These are phyloP conservation scores for human DNA, from an alignment of 2,113 vertebrate species.

Conservation along the genomic window GRCh38 chr13:56434501-56435000, in stretches of 20 bases:
- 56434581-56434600: not conserved
- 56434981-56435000: too few species aligned
- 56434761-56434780: not conserved
- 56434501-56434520: not conserved
- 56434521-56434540: not conserved
- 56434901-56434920: not conserved
- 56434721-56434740: not conserved
- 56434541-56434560: not conserved
- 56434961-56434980: too few species aligned
- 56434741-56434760: not conserved
- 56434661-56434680: not conserved
- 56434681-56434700: not conserved
- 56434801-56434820: not conserved
- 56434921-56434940: not conserved
- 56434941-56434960: not conserved
- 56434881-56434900: not conserved
- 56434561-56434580: not conserved
- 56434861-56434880: not conserved
- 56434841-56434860: not conserved
- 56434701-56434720: not conserved
- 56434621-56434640: not conserved
- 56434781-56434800: not conserved
- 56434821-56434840: not conserved
- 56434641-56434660: not conserved
- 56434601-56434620: not conserved